phyloP scores from a whole-genome alignment of 2,797 vertebrate species.

The Poeciliopsis presidionis region DNA sequence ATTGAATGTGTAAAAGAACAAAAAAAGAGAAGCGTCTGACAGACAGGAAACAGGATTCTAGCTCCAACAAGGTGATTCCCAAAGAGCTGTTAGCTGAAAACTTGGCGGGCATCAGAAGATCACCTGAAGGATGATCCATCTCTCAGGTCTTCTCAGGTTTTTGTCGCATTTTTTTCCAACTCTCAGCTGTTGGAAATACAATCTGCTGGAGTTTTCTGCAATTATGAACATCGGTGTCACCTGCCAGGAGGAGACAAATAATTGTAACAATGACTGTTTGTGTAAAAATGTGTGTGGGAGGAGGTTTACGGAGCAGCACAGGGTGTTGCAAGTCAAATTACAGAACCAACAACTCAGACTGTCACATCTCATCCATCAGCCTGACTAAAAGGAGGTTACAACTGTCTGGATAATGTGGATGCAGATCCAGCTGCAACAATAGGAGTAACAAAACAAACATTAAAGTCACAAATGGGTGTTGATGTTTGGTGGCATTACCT shows the following conservation, averaged over 20 bases:
- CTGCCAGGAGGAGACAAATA: neutral
- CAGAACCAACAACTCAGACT: neutral
- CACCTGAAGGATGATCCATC: neutral
- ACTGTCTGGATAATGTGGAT: neutral
- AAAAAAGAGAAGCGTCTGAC: neutral
- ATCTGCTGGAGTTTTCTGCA: conserved; percentile 1
- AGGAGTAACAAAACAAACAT: neutral
- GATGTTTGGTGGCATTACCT: neutral
- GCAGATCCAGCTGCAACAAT: neutral
- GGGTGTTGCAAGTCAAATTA: neutral
- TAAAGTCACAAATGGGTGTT: neutral
- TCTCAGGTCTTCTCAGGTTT: neutral
- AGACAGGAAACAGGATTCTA: neutral
- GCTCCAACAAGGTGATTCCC: conserved; percentile 2
- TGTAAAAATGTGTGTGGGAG: neutral
- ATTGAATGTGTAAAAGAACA: neutral
- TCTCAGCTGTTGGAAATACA: neutral
- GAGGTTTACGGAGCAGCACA: neutral
- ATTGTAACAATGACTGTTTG: neutral
- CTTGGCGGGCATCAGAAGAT: neutral
- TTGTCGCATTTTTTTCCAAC: neutral
- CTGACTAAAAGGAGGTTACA: rapidly evolving
- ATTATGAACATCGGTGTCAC: neutral
- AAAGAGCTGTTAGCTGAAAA: neutral
- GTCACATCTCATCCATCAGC: neutral